Percentiles rank a stretch among this genome's conserved stretches.
Evolutionary conservation across 2,113 vertebrate species (phyloP).

Genomic region (Istiophorus platypterus): DNA sequence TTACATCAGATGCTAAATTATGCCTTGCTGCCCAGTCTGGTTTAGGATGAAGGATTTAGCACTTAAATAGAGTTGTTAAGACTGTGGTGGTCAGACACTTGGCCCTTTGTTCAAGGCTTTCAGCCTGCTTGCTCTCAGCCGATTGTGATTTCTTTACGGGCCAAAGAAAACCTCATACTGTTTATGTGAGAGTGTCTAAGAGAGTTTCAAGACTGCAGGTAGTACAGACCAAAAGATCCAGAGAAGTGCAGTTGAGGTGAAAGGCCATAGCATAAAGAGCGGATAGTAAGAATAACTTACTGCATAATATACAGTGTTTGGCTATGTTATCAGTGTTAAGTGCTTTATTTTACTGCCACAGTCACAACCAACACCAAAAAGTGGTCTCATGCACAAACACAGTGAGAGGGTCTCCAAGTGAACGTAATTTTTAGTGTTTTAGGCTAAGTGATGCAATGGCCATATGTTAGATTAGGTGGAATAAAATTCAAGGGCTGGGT

Average conservation of each 20-base stretch:
- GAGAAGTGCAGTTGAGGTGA: not conserved
- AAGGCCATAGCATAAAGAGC: not conserved
- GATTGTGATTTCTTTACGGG: conserved; percentile 28
- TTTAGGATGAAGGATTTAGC: conserved; percentile 37
- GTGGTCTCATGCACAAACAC: not conserved
- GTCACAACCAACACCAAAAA: not conserved
- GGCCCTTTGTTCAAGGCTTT: conserved; percentile 53
- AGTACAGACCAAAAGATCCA: not conserved
- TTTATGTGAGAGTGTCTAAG: not conserved
- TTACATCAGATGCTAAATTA: conserved; percentile 45
- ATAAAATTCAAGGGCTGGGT: not conserved
- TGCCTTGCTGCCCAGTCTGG: conserved; percentile 32
- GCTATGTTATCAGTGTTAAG: not conserved
- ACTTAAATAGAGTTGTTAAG: conserved; percentile 40
- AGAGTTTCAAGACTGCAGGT: not conserved
- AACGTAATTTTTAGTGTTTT: too few species aligned
- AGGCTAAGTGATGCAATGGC: too few species aligned
- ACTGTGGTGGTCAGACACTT: conserved; percentile 12
- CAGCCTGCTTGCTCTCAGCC: conserved; percentile 19
- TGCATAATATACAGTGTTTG: not conserved
- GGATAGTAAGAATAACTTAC: not conserved
- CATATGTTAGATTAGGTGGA: not conserved
- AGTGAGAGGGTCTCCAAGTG: too few species aligned
- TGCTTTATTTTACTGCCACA: not conserved
- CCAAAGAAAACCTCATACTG: conserved; percentile 10